These are phyloP conservation scores for Felis chaus DNA, from an alignment of 2,113 vertebrate genomes.

Conservation along the genomic window DNA sequence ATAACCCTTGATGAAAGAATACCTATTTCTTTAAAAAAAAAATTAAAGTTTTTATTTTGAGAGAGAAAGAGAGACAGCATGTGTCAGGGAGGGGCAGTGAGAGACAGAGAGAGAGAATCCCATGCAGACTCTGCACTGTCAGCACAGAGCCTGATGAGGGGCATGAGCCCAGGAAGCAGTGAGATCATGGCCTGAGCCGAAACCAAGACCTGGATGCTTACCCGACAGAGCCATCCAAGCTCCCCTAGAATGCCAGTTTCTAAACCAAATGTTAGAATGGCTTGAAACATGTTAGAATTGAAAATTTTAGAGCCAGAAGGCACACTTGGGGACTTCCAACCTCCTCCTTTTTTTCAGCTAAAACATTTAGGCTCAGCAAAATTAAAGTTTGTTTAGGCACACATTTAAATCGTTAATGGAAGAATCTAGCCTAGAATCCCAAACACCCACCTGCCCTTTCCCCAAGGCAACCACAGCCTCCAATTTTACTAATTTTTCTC, in stretches of 20 bases:
- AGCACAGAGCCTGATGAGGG: no score
- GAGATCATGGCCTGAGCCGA: no score
- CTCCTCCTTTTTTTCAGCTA: background rate
- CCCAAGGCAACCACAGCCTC: background rate
- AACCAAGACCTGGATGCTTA: no score
- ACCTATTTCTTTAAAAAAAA: background rate
- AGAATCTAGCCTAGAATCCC: background rate
- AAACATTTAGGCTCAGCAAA: background rate
- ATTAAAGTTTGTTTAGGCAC: background rate
- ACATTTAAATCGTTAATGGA: background rate
- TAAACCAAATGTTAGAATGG: slow-evolving; percentile 8
- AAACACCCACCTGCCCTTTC: background rate
- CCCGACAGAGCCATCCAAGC: no score
- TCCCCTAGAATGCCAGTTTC: background rate
- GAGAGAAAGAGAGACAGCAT: no score
- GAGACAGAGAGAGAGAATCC: no score
- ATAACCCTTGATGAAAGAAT: background rate
- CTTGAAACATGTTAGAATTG: background rate
- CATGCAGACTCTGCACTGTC: no score
- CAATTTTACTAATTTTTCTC: background rate
- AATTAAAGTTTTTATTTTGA: no score
- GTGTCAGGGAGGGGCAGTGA: no score
- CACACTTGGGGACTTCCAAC: background rate
- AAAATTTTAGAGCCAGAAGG: background rate
- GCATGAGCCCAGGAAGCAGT: no score